These are phyloP conservation scores for Chirona hameri DNA, from an alignment of 2,888 invertebrate genomes.

Conservation along the genomic window DNA sequence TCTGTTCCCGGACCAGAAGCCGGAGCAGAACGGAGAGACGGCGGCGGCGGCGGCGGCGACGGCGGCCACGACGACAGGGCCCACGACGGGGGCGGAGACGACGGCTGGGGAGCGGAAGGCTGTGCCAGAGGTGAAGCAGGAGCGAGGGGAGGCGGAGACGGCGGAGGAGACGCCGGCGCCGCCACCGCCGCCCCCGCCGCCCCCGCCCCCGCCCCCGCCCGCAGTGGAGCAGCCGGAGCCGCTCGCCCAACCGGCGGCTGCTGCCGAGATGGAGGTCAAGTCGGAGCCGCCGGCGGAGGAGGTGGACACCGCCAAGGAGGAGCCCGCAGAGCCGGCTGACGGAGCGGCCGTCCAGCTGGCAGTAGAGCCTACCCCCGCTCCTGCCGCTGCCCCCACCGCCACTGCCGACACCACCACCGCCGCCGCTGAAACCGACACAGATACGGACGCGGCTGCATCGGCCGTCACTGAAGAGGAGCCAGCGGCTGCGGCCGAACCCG, in stretches of 20 bases:
- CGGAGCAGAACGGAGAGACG: not conserved
- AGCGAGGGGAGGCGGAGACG: not conserved
- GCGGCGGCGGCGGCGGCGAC: not conserved
- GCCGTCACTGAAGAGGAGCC: no score
- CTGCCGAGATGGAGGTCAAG: not conserved
- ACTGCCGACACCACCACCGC: not conserved
- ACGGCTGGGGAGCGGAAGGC: not conserved
- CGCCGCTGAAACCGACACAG: not conserved
- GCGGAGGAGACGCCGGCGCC: not conserved
- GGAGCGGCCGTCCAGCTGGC: no score
- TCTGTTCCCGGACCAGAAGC: not conserved
- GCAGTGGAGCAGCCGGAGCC: not conserved
- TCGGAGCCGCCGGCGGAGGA: constrained; percentile 13
- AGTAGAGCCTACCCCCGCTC: no score
- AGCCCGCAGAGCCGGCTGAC: no score
- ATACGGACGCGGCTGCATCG: no score
- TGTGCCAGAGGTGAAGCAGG: not conserved
- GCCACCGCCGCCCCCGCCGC: not conserved
- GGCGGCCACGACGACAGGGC: not conserved
- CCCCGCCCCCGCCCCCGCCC: not conserved
- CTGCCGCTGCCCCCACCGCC: not conserved
- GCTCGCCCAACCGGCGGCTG: not conserved
- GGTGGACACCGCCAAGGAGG: not conserved
- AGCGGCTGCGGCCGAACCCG: no score
- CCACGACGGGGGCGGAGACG: not conserved